Base-by-base conservation (phyloP, 2,113 vertebrate genomes). In the Hylia prasina region DNA sequence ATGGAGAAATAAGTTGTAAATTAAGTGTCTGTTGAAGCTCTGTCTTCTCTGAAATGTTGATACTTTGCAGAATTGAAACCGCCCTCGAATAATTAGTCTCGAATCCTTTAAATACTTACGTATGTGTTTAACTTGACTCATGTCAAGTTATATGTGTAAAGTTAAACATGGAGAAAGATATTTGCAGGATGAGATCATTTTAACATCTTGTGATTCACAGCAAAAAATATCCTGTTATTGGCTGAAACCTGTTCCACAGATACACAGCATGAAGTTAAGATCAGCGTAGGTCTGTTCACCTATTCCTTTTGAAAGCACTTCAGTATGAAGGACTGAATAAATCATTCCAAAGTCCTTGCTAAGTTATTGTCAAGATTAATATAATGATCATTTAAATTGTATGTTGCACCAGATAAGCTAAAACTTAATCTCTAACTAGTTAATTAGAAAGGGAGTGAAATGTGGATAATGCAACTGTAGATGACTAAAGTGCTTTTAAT, bases 11-110 rank as follows among this genome's bases (percentile, higher is more conserved):
- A 58, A 93, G 92, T 92, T 93, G 88, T 92, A 96, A 96, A 96
- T 96, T 95, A 94, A 94, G 53, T 92, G 71, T 89, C 92, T 95
- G 82, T 87, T 96, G 94, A 95, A 90, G 86, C 61, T 93, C 92
- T 90, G 79, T 61, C 92, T 81, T 75, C 94, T 95, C 60, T 92
- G 94, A 78, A 86, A 92, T 89, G 79, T 56, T 95, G 88, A 88
- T 87, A 78, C 80, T 96, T 78, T 11, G 82, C 90, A 94, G 96
- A 63, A 87, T 90, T 60, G 83, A 71, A 96, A 79, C 90, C 87
- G 60, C 82, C 86, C 92, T 92, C 0, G 0, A 87, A 54, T 93
- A 92, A 88, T 93, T 91, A 96, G 76, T 63, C 80, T 81, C 7
- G 37, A 88, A 3, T 78, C 93, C 93, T 94, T 93, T 94, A 96